A percentile compares a stretch with the other conserved stretches of the same genome.
Conservation (phyloP, 2,888 invertebrate species). For the Cryptus viduatorius region DNA sequence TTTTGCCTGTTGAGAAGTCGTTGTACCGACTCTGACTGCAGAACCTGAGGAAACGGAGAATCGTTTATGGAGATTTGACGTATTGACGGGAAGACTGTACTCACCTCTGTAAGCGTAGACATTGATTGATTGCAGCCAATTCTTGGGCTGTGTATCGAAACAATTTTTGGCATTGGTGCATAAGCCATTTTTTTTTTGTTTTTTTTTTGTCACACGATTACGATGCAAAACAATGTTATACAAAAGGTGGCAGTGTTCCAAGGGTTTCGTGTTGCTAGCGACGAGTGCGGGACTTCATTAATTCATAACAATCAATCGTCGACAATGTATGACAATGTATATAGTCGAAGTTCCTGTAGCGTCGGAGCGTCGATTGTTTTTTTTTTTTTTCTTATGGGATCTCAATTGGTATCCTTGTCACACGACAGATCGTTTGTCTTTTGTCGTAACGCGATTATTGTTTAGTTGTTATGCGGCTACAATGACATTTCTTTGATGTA, state of each 20-base stretch:
- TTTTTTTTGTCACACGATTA: neutral
- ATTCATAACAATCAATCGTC: constrained; percentile 39
- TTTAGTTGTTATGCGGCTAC: constrained; percentile 2
- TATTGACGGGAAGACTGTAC: constrained; percentile 43
- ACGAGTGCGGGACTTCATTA: constrained; percentile 21
- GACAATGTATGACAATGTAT: constrained; percentile 12
- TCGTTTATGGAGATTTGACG: constrained; percentile 9
- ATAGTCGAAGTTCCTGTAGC: neutral
- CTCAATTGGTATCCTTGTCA: neutral
- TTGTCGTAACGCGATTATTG: neutral
- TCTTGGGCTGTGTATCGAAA: constrained; percentile 68
- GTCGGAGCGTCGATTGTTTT: constrained; percentile 24
- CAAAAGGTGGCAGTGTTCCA: neutral
- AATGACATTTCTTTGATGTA: constrained; percentile 43
- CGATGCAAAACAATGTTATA: neutral
- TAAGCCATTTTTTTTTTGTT: constrained; percentile 66
- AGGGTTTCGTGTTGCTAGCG: neutral
- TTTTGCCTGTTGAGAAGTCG: constrained; percentile 81
- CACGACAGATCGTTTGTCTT: neutral
- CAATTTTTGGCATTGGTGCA: constrained; percentile 69
- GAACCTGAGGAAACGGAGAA: constrained; percentile 72
- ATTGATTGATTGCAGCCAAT: constrained; percentile 70
- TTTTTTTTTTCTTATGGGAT: neutral
- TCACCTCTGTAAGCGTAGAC: constrained; percentile 73
- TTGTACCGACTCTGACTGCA: constrained; percentile 80